Conservation (phyloP, 2,797 vertebrate genomes). For the Chelonia mydas region DNA sequence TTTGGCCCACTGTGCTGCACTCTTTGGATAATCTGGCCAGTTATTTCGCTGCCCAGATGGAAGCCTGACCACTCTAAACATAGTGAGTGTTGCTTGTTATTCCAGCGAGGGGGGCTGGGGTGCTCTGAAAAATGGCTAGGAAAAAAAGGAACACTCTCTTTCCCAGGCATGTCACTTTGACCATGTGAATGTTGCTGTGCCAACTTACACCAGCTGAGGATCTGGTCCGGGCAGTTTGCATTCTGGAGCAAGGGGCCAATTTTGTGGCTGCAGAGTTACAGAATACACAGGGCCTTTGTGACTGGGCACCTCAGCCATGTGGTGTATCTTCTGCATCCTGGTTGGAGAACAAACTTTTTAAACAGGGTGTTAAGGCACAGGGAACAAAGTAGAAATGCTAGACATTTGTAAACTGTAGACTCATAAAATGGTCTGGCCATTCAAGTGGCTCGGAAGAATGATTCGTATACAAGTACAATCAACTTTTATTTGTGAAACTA, state of each 20-base stretch:
- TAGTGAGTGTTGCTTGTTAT: background rate
- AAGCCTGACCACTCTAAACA: too few species aligned
- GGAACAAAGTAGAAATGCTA: too few species aligned
- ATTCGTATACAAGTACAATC: background rate
- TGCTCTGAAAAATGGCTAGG: background rate
- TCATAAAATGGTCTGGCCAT: background rate
- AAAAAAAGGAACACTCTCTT: background rate
- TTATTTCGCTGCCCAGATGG: too few species aligned
- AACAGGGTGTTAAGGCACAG: too few species aligned
- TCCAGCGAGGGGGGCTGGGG: background rate
- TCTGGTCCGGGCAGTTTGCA: background rate
- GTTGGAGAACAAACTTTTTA: background rate
- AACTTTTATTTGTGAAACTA: background rate
- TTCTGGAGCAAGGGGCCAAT: too few species aligned
- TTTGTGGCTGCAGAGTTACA: background rate
- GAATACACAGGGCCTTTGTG: background rate
- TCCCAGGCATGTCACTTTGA: fast-evolving
- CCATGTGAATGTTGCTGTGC: background rate
- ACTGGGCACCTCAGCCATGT: background rate
- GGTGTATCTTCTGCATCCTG: background rate
- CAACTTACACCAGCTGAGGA: background rate
- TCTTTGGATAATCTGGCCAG: too few species aligned
- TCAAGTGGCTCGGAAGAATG: background rate
- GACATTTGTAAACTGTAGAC: background rate
- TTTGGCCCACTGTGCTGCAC: background rate